Percentiles rank a stretch among this genome's conserved stretches.
Evolutionary conservation across 2,797 vertebrate species (phyloP).

Genomic region (Pseudomugil tenellus): DNA sequence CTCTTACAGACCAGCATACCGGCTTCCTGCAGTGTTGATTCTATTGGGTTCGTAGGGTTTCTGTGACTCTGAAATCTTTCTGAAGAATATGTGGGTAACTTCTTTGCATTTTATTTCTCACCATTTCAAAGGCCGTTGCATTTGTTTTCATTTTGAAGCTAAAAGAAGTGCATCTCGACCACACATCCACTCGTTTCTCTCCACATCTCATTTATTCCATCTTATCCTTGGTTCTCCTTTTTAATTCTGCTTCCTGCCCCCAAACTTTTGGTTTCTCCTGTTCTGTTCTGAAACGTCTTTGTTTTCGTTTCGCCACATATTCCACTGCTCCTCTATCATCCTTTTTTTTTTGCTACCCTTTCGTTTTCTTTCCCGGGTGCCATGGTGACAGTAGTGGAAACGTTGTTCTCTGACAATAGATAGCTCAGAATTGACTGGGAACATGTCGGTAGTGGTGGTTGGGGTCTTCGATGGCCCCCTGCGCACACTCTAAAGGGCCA

Average conservation of each 20-base stretch:
- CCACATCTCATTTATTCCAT: background rate
- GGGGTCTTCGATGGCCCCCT: constrained; percentile 14
- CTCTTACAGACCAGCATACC: background rate
- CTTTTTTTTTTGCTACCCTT: constrained; percentile 3
- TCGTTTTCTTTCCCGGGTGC: constrained; percentile 32
- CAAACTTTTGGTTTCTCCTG: background rate
- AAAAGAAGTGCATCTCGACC: no score
- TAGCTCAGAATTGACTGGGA: constrained; percentile 52
- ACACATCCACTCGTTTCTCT: background rate
- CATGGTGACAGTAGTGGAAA: constrained; percentile 58
- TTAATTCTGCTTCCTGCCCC: background rate
- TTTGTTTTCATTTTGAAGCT: background rate
- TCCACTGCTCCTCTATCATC: constrained; percentile 3
- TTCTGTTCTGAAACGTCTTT: background rate
- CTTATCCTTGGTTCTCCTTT: background rate
- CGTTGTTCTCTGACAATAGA: constrained; percentile 44
- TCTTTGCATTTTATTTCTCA: background rate
- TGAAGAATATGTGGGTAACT: background rate
- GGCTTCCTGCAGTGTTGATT: background rate
- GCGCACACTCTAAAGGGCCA: constrained; percentile 48
- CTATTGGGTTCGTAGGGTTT: background rate
- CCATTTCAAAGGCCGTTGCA: background rate
- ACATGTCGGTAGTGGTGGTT: constrained; percentile 1
- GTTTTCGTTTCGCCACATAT: constrained; percentile 16
- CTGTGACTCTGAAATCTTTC: background rate